Percentiles rank a stretch among this genome's conserved stretches.
Evolutionary conservation across 53 echinoderm and acorn worm genomes (phyloP).

Genomic region (Holothuria scabra): DNA sequence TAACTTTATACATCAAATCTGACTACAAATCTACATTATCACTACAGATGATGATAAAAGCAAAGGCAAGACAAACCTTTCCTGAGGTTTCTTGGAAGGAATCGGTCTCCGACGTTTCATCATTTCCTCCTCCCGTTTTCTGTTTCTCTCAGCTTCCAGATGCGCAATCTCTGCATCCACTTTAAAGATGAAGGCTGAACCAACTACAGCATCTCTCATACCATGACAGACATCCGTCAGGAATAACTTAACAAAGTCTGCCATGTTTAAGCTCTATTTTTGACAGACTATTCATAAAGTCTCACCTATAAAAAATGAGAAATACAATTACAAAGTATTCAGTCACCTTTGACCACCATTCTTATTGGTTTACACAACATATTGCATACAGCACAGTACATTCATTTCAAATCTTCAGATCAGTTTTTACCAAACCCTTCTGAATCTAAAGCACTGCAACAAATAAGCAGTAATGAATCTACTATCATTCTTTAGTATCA

Average conservation of each 20-base stretch:
- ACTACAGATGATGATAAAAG: not conserved
- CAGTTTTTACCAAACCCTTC: no score
- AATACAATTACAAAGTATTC: no score
- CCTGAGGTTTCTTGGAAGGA: conserved; percentile 2
- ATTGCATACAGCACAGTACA: no score
- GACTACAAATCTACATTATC: not conserved
- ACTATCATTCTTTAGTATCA: no score
- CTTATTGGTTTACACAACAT: no score
- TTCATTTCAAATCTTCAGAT: no score
- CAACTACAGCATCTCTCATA: conserved; percentile 89
- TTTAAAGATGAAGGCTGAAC: conserved; percentile 81
- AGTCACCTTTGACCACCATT: no score
- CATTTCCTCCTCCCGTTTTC: conserved; percentile 72
- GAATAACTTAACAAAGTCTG: conserved; percentile 70
- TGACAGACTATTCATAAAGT: not conserved
- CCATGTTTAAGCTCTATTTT: conserved; percentile 48
- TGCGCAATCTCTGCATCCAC: conserved; percentile 86
- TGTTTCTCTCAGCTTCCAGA: conserved; percentile 68
- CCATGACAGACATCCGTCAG: conserved; percentile 74
- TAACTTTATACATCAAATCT: not conserved
- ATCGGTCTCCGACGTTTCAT: conserved; percentile 65
- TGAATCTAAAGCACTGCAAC: no score
- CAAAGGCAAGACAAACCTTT: not conserved
- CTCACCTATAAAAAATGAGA: no score
- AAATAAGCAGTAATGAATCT: no score